Conservation (phyloP, 1,140 invertebrate genomes). For the Pseudoatta argentina region DNA sequence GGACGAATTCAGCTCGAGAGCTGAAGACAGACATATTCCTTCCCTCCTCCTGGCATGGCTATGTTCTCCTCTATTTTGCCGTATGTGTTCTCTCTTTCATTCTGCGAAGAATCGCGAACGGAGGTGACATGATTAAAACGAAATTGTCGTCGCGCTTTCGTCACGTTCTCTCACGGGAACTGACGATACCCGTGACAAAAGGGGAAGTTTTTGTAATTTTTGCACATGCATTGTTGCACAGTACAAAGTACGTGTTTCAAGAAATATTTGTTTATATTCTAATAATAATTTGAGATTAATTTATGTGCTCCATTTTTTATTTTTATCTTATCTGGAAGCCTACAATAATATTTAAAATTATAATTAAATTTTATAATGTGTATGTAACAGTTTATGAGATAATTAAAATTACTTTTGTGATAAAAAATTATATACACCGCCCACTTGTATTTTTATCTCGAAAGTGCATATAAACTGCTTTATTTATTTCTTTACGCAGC, state of each 20-base stretch:
- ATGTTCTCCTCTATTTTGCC: neutral
- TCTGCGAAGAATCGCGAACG: slow-evolving; percentile 21
- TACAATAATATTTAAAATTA: neutral
- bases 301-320: neutral
- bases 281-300: slow-evolving; percentile 1
- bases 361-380: slow-evolving; percentile 20
- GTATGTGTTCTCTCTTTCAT: slow-evolving; percentile 13
- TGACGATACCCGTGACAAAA: neutral
- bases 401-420: neutral
- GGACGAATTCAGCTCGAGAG: slow-evolving; percentile 68
- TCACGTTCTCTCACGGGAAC: slow-evolving; percentile 11
- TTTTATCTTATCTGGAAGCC: neutral
- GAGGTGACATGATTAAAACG: slow-evolving; percentile 36
- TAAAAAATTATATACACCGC: neutral
- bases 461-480: neutral
- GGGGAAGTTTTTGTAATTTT: neutral
- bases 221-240: neutral
- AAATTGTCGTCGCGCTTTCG: slow-evolving; percentile 33
- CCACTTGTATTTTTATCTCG: neutral
- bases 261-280: neutral
- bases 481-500: neutral
- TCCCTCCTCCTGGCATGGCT: too few relatives aligned
- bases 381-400: neutral
- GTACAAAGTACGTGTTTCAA: neutral
- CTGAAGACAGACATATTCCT: slow-evolving; percentile 50